phyloP scores from a whole-genome alignment of 1,140 invertebrate species.

The Leguminivora glycinivorella region DNA sequence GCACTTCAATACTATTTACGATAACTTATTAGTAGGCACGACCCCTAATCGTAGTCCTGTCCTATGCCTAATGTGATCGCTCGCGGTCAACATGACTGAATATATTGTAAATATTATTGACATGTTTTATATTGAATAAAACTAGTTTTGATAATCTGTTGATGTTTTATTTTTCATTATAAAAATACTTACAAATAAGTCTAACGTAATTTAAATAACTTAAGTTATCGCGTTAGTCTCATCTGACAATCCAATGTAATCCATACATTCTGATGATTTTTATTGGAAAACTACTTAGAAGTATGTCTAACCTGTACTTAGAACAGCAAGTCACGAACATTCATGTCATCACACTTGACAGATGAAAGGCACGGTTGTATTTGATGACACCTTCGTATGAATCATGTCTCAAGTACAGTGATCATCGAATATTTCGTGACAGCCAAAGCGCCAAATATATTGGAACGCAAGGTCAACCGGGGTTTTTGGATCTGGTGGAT shows the following conservation, averaged over 20 bases:
- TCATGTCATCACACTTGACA: background rate
- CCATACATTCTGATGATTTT: background rate
- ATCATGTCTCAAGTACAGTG: too few species aligned
- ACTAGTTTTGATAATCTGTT: conserved; percentile 55
- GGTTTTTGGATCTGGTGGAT: too few species aligned
- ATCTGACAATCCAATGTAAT: background rate
- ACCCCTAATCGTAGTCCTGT: background rate
- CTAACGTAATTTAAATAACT: conserved; percentile 16
- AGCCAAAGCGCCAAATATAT: too few species aligned
- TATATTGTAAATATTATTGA: conserved; percentile 72
- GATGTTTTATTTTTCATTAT: conserved; percentile 29
- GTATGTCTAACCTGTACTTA: too few species aligned
- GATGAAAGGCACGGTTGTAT: background rate
- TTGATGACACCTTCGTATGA: background rate
- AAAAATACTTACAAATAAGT: conserved; percentile 10
- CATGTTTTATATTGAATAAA: conserved; percentile 73
- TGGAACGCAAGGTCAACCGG: too few species aligned
- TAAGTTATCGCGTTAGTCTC: conserved; percentile 1
- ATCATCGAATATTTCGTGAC: too few species aligned
- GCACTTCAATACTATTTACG: conserved; percentile 6
- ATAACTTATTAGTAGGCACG: conserved; percentile 6
- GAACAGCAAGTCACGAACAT: too few species aligned
- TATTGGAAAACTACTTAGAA: background rate
- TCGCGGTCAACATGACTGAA: conserved; percentile 64
- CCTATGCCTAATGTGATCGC: conserved; percentile 37